These are phyloP conservation scores for Magallana angulata DNA, from an alignment of 1,140 invertebrate species.

Conservation along the genomic window DNA sequence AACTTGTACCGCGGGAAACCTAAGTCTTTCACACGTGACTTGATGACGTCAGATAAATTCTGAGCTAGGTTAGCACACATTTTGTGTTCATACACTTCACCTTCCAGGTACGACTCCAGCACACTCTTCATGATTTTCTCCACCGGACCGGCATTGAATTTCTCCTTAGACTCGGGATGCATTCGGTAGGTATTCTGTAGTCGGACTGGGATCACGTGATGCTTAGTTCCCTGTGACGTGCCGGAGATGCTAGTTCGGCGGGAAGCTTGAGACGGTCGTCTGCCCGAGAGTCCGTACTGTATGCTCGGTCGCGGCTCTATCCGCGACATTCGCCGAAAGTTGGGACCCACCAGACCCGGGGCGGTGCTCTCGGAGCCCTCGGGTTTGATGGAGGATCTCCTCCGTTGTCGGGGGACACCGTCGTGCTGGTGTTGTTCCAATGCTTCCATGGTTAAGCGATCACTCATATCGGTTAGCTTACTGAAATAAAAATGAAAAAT, in stretches of 20 bases:
- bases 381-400: slow-evolving; percentile 39
- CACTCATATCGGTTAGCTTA: neutral
- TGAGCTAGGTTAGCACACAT: slow-evolving; percentile 66
- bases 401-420: slow-evolving; percentile 36
- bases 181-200: slow-evolving; percentile 72
- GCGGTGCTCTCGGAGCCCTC: slow-evolving; percentile 43
- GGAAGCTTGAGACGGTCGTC: slow-evolving; percentile 69
- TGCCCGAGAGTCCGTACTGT: slow-evolving; percentile 62
- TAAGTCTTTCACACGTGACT: slow-evolving; percentile 72
- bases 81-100: slow-evolving; percentile 69
- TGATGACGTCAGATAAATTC: slow-evolving; percentile 73
- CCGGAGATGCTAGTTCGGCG: slow-evolving; percentile 60
- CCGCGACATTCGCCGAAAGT: slow-evolving; percentile 64
- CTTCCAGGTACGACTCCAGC: slow-evolving; percentile 68
- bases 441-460: neutral
- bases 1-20: slow-evolving; percentile 74
- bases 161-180: slow-evolving; percentile 63
- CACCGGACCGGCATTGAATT: slow-evolving; percentile 68
- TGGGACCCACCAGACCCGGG: slow-evolving; percentile 56
- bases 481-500: too few species aligned
- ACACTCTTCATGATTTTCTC: slow-evolving; percentile 68
- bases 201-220: slow-evolving; percentile 54
- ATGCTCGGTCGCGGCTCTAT: slow-evolving; percentile 62
- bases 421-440: slow-evolving; percentile 22
- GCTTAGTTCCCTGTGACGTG: slow-evolving; percentile 54